Evolutionary conservation across 2,888 invertebrate species (phyloP), one percentile per base, ranked within the genome.

Genomic region (Lepidocyrtoides sp.): DNA sequence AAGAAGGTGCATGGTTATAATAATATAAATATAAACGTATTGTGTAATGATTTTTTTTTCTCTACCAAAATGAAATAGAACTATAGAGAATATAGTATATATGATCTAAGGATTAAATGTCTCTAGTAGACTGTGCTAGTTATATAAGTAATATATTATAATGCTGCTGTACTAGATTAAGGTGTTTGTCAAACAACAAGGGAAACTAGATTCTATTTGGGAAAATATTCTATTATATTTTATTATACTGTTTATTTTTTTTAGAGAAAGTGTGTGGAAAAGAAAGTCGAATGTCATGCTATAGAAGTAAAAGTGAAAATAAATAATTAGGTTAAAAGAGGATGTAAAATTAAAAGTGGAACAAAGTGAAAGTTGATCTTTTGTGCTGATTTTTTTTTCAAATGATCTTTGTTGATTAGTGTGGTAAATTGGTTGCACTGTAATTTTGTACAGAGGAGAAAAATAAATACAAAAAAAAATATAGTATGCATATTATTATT

Each of bases 41-140:
- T 23, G 69, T 72, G 69, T 41, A 66, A 32, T 54, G 69, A 77
- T 12, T 51, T 44, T 14, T 36, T 20, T 23, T n/a, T n/a, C n/a
- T 75, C 41, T 72, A 29, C 14, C 1, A 57, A 54, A 54, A 54
- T 2, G 17, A 12, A 63, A 23, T 36, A 36, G n/a, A n/a, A n/a
- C n/a, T n/a, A n/a, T n/a, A n/a, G n/a, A n/a, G n/a, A n/a, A n/a
- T n/a, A n/a, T n/a, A n/a, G n/a, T 20, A 72, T 20, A 44, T 48
- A 12, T 75, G 17, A 14, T 44, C 48, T 44, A 75, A 0, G 14
- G 10, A 7, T n/a, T 23, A 44, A n/a, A 23, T 2, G 51, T 77
- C 77, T 77, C 77, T 77, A 77, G 51, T 29, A 77, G 51, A 77
- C 77, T 14, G 77, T 54, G 51, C 51, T 77, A n/a, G n/a, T n/a